Evolutionary conservation across 2,797 vertebrate species (phyloP), one percentile per base, ranked within the genome.

Genomic region (Nyctalus aviator): DNA sequence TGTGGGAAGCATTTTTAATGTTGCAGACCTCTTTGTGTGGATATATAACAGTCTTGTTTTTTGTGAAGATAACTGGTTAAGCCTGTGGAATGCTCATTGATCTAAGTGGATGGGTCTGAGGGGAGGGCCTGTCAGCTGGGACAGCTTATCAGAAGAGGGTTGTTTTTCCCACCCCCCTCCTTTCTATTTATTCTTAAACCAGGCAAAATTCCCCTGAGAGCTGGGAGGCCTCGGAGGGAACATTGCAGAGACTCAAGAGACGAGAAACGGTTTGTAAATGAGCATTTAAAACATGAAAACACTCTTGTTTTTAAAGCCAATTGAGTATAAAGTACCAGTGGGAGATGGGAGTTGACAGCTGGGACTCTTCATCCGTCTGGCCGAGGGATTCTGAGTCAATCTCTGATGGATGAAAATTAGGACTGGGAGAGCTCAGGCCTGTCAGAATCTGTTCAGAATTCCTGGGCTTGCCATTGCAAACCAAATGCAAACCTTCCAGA

Each of bases 211-310:
- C 89, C 64, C 62, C 75, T 88, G 72, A 90, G 87, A 94, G 84
- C 87, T 55, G 8, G 62, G 30, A 79, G 72, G n/a, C 89, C 93
- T 96, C 93, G 64, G 85, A 37, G 64, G 90, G 95, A 97, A 93
- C 97, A 96, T 93, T 97, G 75, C 62, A 90, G 86, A 96, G 96
- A 96, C 84, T 94, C 90, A n/a, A 93, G 93, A 97, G 96, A 94
- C 44, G 93, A 73, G 48, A 91, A 95, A 77, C 23, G 71, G 85
- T 96, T 97, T 97, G 82, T 93, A 97, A 97, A 98, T 95, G 95
- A 95, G 84, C 50, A 94, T 97, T 98, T 96, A 97, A 97, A 97
- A 97, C 96, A 75, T 88, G 90, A 97, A 98, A 98, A 41, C 90
- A 96, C 27, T 96, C 97, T 96, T 94, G 95, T 97, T 97, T 97